These are phyloP conservation scores for Magallana gigas DNA, from an alignment of 1,140 invertebrate genomes.

Conservation along the genomic window DNA sequence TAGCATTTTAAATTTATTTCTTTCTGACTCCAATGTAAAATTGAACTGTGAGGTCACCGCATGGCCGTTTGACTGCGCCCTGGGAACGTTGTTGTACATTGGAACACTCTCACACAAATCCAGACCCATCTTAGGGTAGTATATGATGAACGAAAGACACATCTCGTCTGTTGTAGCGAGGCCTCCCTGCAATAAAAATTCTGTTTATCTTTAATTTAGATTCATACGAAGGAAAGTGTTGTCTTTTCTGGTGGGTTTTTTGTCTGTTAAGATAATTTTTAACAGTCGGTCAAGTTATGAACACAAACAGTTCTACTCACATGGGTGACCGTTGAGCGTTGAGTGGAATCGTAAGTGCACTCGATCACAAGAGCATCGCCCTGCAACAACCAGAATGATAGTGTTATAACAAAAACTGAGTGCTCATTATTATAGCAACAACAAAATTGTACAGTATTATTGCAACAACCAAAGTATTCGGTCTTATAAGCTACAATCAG, in stretches of 20 bases:
- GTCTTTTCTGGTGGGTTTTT: neutral
- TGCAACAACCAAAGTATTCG: no score
- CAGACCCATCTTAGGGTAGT: conserved; percentile 39
- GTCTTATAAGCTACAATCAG: no score
- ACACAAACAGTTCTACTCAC: neutral
- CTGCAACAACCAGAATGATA: neutral
- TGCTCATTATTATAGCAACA: no score
- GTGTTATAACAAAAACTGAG: no score
- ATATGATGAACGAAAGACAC: conserved; percentile 42
- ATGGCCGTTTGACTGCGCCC: neutral
- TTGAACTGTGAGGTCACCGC: neutral
- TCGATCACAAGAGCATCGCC: conserved; percentile 18
- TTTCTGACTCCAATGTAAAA: neutral
- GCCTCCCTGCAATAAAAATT: conserved; percentile 18
- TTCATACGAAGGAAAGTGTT: no score
- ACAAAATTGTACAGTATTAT: no score
- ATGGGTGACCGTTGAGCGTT: neutral
- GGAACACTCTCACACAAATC: conserved; percentile 16
- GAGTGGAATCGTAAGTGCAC: conserved; percentile 8
- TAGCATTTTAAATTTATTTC: neutral
- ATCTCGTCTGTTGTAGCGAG: conserved; percentile 35
- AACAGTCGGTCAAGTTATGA: neutral
- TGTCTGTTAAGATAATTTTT: neutral
- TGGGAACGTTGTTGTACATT: neutral
- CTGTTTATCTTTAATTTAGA: neutral